Evolutionary conservation across 2,797 vertebrate species (phyloP).

Genomic region (Neoniphon sammara): DNA sequence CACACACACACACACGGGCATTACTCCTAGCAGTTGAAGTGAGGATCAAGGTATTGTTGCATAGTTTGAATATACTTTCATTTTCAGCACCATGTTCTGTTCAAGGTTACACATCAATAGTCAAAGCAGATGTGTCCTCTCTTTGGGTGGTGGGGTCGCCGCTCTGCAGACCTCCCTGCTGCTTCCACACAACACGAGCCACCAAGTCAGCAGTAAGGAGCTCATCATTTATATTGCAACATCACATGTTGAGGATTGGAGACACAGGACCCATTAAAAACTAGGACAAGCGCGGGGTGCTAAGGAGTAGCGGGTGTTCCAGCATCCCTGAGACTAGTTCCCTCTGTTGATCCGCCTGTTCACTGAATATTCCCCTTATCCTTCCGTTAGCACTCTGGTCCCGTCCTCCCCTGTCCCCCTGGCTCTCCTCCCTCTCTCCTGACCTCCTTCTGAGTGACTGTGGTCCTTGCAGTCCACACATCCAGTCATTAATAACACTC

Average conservation of each 20-base stretch:
- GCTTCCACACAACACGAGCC: conserved; percentile 25
- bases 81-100: not conserved
- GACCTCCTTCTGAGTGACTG: conserved; percentile 75
- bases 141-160: conserved; percentile 29
- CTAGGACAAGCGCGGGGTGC: conserved; percentile 32
- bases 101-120: not conserved
- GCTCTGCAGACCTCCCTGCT: conserved; percentile 33
- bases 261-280: conserved; percentile 39
- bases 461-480: conserved; percentile 76
- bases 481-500: conserved; percentile 78
- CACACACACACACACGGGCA: not conserved
- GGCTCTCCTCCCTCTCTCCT: conserved; percentile 65
- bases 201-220: conserved; percentile 39
- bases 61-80: too few relatives aligned
- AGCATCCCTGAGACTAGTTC: conserved; percentile 40
- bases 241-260: conserved; percentile 27
- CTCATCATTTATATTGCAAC: conserved; percentile 54
- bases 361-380: conserved; percentile 64
- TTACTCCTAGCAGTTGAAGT: too few relatives aligned
- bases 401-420: conserved; percentile 31
- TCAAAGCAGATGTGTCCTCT: conserved; percentile 19
- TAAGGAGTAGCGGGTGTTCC: conserved; percentile 44
- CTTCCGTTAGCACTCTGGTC: conserved; percentile 46
- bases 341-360: conserved; percentile 56
- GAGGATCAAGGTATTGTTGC: too few relatives aligned